phyloP scores from a whole-genome alignment of 2,113 vertebrate genomes.

The Percopsis transmontana region DNA sequence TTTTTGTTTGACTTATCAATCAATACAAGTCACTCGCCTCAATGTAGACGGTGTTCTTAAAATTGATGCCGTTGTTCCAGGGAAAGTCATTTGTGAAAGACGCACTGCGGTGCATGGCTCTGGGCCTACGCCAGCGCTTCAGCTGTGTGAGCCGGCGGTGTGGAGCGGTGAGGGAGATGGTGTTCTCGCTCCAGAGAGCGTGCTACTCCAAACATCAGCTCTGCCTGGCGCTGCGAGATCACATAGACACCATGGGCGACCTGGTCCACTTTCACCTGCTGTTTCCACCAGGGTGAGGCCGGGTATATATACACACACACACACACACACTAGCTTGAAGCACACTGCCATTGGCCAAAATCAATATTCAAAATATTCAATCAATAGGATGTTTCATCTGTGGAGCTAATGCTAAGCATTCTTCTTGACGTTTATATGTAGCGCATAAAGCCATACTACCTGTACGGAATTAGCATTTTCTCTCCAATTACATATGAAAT shows the following conservation, averaged over 20 bases:
- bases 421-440: no score
- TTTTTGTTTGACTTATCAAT: no score
- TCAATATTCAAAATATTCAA: neutral
- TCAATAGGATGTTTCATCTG: no score
- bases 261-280: constrained; percentile 96
- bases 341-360: neutral
- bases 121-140: constrained; percentile 90
- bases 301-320: neutral
- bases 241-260: constrained; percentile 87
- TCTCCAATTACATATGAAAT: no score
- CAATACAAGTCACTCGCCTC: no score
- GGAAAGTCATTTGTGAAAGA: constrained; percentile 97
- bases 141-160: constrained; percentile 95
- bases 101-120: constrained; percentile 90
- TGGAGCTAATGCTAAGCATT: no score
- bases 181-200: constrained; percentile 89
- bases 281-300: constrained; percentile 90
- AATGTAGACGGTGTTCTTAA: no score
- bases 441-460: no score
- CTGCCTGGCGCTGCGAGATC: constrained; percentile 86
- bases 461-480: no score
- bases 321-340: neutral
- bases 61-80: constrained; percentile 65
- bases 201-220: constrained; percentile 94
- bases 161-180: constrained; percentile 90